Evolutionary conservation across 2,888 invertebrate species (phyloP).

Genomic region (Liposcelis brunnea): DNA sequence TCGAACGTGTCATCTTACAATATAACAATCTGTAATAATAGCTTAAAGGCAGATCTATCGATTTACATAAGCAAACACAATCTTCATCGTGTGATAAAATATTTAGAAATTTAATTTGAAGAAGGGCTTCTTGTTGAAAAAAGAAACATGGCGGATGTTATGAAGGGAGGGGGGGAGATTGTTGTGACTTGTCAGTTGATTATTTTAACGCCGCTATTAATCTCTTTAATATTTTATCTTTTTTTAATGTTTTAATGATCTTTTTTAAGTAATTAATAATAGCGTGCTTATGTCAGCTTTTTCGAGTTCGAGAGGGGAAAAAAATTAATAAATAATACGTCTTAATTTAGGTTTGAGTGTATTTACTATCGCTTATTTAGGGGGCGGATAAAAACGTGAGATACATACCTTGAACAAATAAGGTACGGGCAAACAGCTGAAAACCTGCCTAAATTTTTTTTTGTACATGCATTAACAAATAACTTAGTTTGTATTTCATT

Average conservation of each 20-base stretch:
- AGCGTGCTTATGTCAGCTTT: too few species aligned
- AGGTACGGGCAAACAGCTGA: too few species aligned
- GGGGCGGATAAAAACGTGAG: too few species aligned
- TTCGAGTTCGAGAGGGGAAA: too few species aligned
- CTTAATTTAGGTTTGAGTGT: too few species aligned
- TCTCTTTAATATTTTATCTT: neutral
- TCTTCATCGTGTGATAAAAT: constrained; percentile 8
- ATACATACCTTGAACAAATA: too few species aligned
- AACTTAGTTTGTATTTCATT: too few species aligned
- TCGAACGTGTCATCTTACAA: neutral
- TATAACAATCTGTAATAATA: constrained; percentile 7
- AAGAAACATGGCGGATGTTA: neutral
- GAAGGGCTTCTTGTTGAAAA: constrained; percentile 3
- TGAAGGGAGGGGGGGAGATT: neutral
- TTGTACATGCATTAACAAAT: too few species aligned
- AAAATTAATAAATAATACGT: too few species aligned
- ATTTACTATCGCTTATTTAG: too few species aligned
- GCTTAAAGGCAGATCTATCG: constrained; percentile 7
- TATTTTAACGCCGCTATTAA: neutral
- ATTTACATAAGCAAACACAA: constrained; percentile 9
- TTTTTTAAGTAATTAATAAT: too few species aligned
- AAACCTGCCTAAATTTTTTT: too few species aligned
- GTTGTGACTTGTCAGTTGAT: neutral
- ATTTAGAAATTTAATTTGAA: constrained; percentile 9
- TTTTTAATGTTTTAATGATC: neutral